Evolutionary conservation across 2,888 invertebrate species (phyloP), one percentile per base, ranked within the genome.

Genomic region (Melipona bicolor): DNA sequence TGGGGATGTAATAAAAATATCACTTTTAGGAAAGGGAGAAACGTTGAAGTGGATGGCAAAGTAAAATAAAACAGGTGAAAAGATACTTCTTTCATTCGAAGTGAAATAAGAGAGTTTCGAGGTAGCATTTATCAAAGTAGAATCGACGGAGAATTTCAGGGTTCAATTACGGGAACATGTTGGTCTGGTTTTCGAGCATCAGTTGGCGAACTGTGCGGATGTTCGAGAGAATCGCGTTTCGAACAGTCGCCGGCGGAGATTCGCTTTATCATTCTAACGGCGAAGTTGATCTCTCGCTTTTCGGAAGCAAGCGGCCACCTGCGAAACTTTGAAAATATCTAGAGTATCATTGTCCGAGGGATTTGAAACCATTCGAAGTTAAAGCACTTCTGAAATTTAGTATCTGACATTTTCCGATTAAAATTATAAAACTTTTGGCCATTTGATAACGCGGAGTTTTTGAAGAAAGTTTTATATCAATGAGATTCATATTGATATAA

Each of bases 181-280:
- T 19, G 3, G 24, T 21, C 56, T n/a, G 19, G 21, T 27, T 32
- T 27, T 56, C 52, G 70, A 61, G n/a, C 73, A 69, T n/a, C 49
- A 74, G 56, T 62, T 78, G 59, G 69, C 52, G 17, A 78, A 43
- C 56, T 73, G 43, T n/a, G 64, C 71, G 83, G 68, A 86, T 83
- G 67, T 86, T 86, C 27, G 77, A 50, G 43, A 49, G 17, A 49
- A n/a, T 43, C 64, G 69, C 65, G 52, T 56, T 76, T 82, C 68
- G 82, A 83, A 79, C 68, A 79, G 64, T 52, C 71, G 32, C 21
- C 21, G 32, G 50, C 21, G 21, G 9, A 11, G 54, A 69, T 71
- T 32, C 21, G 56, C 21, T 73, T 59, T 32, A 59, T 80, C 71
- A 21, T 71, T 72, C 76, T 27, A 49, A 36, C 49, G 13, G 17